Evolutionary conservation across 92 coral and sea anemone genomes (phyloP), one percentile per base, ranked within the genome.

Genomic region (Meandrina meandrites): DNA sequence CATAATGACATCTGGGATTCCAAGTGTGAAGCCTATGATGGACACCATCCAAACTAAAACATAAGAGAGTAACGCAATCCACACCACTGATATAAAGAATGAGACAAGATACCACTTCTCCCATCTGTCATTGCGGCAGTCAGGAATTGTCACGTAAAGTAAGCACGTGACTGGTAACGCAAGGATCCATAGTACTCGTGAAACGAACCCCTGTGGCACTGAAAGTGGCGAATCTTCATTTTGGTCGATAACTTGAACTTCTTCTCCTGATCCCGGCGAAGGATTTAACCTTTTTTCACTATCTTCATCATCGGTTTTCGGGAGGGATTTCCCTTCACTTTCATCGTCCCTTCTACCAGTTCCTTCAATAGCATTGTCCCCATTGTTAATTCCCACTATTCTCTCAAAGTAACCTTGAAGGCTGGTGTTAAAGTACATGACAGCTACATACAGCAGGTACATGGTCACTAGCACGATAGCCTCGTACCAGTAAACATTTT

Each of bases 1-100:
- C 98, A 93, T 93, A 72, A 94, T 88, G 67, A 91, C 95, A 78
- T 91, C 98, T 18, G 98, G 98, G 74, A 94, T 90, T 53, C 88
- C 91, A 57, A 94, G 86, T 21, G 98, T 92, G 78, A 85, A 94
- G n/a, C 98, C 94, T 62, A 94, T 94, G 36, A 94, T 87, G 1
- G 93, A 80, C n/a, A 94, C 95, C 95, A 94, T 94, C 98, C 98
- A 94, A 14, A 94, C 98, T 4, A 94, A 90, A 8, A 93, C 47
- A 50, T 94, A 94, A 14, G 95, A 90, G 69, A 91, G 89, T 18
- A 90, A 86, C 32, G 93, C 93, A 69, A 91, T 94, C 98, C 98
- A 94, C n/a, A 88, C 40, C 58, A 93, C 88, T 0, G 95, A 60
- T 60, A 92, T 36, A 60, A 92, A 40, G 79, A 94, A 94, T 47